Percentiles rank a stretch among this genome's conserved stretches.
Evolutionary conservation across 2,888 invertebrate genomes (phyloP).

Genomic region (Uropetala carovei): DNA sequence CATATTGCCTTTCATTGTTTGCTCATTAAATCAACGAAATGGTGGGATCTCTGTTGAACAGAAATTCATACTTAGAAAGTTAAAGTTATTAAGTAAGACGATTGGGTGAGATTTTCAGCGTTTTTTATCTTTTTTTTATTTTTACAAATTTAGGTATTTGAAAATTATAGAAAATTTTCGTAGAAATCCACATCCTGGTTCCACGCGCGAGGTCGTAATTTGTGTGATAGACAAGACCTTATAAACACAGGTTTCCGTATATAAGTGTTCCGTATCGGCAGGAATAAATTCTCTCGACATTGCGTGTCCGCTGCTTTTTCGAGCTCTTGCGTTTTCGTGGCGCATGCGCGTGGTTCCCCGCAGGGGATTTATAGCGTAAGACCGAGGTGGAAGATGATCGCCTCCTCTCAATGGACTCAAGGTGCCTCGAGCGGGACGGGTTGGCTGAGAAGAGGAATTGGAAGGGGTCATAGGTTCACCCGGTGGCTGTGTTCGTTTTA

Average conservation of each 20-base stretch:
- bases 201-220: neutral
- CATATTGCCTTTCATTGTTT: neutral
- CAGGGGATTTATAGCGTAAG: slow-evolving; percentile 15
- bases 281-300: neutral
- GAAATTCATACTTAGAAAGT: neutral
- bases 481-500: slow-evolving; percentile 53
- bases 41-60: neutral
- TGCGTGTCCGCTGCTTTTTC: neutral
- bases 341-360: neutral
- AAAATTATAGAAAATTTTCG: too few species aligned
- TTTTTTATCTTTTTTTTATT: neutral
- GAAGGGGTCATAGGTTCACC: slow-evolving; percentile 21
- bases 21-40: neutral
- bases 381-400: slow-evolving; percentile 33
- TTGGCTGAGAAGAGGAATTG: slow-evolving; percentile 30
- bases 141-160: neutral
- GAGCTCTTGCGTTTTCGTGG: neutral
- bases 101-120: neutral
- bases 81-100: neutral
- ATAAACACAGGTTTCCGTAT: neutral
- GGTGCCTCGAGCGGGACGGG: neutral
- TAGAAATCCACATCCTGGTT: neutral
- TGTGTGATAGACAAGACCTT: neutral
- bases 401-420: neutral
- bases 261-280: neutral